These are phyloP conservation scores for Bombylius major DNA, from an alignment of 2,888 invertebrate genomes.

Conservation along the genomic window DNA sequence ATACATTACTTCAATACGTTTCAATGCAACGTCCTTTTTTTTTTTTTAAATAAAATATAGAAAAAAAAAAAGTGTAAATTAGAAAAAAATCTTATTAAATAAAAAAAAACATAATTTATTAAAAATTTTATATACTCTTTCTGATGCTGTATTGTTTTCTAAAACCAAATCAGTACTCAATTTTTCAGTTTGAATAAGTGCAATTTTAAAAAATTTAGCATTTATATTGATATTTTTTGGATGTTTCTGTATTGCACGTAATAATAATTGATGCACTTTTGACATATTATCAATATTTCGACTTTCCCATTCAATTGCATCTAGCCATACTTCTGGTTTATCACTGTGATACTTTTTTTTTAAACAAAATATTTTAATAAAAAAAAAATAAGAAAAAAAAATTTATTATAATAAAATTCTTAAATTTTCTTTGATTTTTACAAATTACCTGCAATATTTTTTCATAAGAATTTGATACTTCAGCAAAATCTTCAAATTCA, in stretches of 20 bases:
- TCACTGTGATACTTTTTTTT: constrained; percentile 64
- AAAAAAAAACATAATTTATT: too few species aligned
- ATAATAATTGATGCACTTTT: constrained; percentile 55
- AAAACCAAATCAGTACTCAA: constrained; percentile 33
- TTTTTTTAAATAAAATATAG: not conserved
- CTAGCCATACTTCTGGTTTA: constrained; percentile 62
- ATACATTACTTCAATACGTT: constrained; percentile 48
- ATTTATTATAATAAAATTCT: too few species aligned
- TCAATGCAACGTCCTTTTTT: constrained; percentile 30
- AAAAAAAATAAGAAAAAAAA: too few species aligned
- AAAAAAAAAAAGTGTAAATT: not conserved
- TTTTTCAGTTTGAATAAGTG: constrained; percentile 22
- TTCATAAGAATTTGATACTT: constrained; percentile 45
- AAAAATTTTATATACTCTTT: constrained; percentile 4
- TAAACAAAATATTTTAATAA: too few species aligned
- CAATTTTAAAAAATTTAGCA: constrained; percentile 50
- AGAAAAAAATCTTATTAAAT: too few species aligned
- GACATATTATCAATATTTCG: constrained; percentile 53
- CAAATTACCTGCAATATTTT: constrained; percentile 46
- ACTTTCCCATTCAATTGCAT: constrained; percentile 68
- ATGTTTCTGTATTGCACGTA: constrained; percentile 65
- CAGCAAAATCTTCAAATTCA: constrained; percentile 46
- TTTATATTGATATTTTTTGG: constrained; percentile 55
- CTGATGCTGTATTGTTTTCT: constrained; percentile 29
- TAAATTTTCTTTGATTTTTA: too few species aligned